These are phyloP conservation scores for Onychomys leucogaster DNA, from an alignment of 2,797 vertebrate species.

Conservation along the genomic window DNA sequence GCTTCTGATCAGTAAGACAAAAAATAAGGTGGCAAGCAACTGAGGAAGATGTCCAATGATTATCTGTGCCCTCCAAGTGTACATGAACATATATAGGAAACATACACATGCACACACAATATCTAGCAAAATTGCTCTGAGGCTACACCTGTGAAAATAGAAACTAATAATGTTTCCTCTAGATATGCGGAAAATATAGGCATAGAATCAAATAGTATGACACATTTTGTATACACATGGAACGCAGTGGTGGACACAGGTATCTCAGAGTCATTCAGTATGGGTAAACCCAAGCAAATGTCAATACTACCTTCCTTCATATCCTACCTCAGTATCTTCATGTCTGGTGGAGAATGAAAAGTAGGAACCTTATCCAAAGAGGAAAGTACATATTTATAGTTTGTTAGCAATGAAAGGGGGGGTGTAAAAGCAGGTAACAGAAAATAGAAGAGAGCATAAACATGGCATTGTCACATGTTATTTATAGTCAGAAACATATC, in stretches of 20 bases:
- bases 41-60: background rate
- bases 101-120: background rate
- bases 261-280: background rate
- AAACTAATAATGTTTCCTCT: slow-evolving; percentile 43
- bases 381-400: background rate
- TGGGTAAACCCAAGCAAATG: slow-evolving; percentile 22
- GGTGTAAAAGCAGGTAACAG: background rate
- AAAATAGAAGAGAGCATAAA: slow-evolving; percentile 18
- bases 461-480: background rate
- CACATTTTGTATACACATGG: background rate
- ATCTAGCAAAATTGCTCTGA: background rate
- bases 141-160: background rate
- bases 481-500: background rate
- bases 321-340: background rate
- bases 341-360: background rate
- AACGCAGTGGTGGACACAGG: background rate
- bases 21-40: background rate
- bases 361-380: background rate
- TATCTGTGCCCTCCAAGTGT: background rate
- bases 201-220: background rate
- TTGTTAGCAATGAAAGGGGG: slow-evolving; percentile 25
- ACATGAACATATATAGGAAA: background rate
- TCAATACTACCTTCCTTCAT: slow-evolving; percentile 7
- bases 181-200: background rate
- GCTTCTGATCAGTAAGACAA: background rate